A percentile compares a stretch with the other conserved stretches of the same genome.
Conservation (phyloP, 2,113 vertebrate genomes). For the Nerophis ophidion region DNA sequence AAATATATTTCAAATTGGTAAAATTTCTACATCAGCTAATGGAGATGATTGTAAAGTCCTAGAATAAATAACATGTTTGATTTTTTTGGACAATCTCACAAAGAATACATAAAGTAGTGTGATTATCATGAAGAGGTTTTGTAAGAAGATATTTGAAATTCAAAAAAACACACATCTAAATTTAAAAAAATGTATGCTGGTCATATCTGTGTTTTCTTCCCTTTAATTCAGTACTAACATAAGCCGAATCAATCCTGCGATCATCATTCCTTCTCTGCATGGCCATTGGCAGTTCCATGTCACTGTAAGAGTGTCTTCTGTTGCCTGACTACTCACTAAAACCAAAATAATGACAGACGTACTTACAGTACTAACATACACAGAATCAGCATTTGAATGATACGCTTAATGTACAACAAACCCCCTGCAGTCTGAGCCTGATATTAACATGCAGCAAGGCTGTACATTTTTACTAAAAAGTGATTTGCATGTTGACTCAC, state of each 20-base stretch:
- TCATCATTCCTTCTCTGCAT: slow-evolving; percentile 33
- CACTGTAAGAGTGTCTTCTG: slow-evolving; percentile 4
- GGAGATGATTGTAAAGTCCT: too few species aligned
- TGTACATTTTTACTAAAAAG: slow-evolving; percentile 1
- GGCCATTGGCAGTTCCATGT: slow-evolving; percentile 7
- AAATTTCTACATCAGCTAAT: too few species aligned
- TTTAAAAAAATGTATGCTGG: not conserved
- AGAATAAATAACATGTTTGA: too few species aligned
- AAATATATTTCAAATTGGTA: too few species aligned
- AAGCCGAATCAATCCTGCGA: not conserved
- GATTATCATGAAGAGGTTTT: too few species aligned
- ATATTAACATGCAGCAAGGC: not conserved
- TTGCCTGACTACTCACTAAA: slow-evolving; percentile 19
- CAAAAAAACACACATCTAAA: not conserved
- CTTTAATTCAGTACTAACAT: slow-evolving; percentile 15
- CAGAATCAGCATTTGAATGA: slow-evolving; percentile 2
- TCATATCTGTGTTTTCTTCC: not conserved
- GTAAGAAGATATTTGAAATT: too few species aligned
- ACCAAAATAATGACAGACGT: slow-evolving; percentile 5
- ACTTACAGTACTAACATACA: slow-evolving; percentile 2
- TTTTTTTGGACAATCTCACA: too few species aligned
- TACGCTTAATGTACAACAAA: slow-evolving; percentile 32
- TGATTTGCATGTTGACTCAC: slow-evolving; percentile 6
- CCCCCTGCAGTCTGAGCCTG: slow-evolving; percentile 33
- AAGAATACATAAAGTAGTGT: not conserved